Evolutionary conservation across 1,140 invertebrate genomes (phyloP).

Genomic region (Aphaenogaster ashmeadi): DNA sequence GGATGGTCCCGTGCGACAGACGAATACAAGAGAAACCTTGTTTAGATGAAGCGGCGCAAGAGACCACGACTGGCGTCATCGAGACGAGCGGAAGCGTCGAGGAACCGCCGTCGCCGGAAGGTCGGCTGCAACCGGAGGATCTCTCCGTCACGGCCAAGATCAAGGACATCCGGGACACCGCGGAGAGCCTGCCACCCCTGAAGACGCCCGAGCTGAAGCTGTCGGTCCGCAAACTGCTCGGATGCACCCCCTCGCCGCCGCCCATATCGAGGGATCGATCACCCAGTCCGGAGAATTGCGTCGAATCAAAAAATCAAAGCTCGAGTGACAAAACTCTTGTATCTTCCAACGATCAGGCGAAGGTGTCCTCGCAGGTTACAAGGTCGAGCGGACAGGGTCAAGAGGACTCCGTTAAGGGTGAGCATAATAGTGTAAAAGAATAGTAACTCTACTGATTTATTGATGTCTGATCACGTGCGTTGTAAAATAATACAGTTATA

Average conservation of each 20-base stretch:
- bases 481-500: not conserved
- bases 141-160: conserved; percentile 79
- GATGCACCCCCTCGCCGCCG: conserved; percentile 82
- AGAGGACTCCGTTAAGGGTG: conserved; percentile 73
- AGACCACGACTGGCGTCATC: conserved; percentile 43
- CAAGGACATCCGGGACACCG: conserved; percentile 66
- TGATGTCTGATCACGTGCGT: too few species aligned
- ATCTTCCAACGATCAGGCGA: conserved; percentile 52
- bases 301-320: conserved; percentile 71
- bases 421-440: not conserved
- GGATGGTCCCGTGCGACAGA: conserved; percentile 32
- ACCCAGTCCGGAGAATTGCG: conserved; percentile 74
- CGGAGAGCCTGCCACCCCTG: conserved; percentile 62
- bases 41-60: conserved; percentile 77
- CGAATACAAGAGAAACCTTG: conserved; percentile 63
- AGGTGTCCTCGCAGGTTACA: conserved; percentile 67
- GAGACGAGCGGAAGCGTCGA: conserved; percentile 64
- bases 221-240: conserved; percentile 82
- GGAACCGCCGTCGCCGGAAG: conserved; percentile 78
- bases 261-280: conserved; percentile 75
- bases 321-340: conserved; percentile 63
- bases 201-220: conserved; percentile 83
- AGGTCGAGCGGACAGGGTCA: conserved; percentile 68
- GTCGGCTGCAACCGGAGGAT: conserved; percentile 82
- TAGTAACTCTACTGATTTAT: not conserved